Percentiles rank a stretch among this genome's conserved stretches.
phyloP scores from a whole-genome alignment of 2,113 vertebrate genomes.

The Dipodomys ordii region DNA sequence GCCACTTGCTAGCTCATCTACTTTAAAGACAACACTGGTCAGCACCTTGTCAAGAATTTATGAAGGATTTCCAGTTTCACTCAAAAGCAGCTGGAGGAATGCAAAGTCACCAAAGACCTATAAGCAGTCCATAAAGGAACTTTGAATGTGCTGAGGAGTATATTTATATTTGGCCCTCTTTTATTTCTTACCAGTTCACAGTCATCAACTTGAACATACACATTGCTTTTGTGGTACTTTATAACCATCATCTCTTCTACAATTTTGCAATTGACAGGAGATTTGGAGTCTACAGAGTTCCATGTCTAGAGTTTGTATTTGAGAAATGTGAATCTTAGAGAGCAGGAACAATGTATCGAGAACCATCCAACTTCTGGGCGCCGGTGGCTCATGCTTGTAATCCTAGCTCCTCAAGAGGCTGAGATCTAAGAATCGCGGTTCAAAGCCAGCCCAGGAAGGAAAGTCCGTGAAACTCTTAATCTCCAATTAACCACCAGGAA shows the following conservation, averaged over 20 bases:
- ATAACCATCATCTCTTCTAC: background rate
- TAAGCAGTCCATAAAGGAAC: background rate
- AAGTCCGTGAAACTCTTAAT: too few species aligned
- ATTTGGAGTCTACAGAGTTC: background rate
- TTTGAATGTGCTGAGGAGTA: background rate
- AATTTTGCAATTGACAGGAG: background rate
- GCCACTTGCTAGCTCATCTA: background rate
- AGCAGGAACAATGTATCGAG: background rate
- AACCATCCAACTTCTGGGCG: background rate
- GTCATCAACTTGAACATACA: background rate
- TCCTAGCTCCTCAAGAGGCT: too few species aligned
- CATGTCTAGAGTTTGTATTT: background rate
- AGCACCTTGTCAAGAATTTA: conserved; percentile 41
- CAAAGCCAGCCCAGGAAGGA: too few species aligned
- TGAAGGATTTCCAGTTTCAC: conserved; percentile 32
- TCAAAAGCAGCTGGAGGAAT: conserved; percentile 21
- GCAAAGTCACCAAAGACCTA: background rate
- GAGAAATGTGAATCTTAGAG: background rate
- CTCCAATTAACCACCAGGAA: too few species aligned
- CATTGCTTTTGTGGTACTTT: background rate
- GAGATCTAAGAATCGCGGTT: too few species aligned
- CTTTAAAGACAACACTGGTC: background rate
- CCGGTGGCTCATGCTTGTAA: too few species aligned
- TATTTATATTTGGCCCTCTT: conserved; percentile 17
- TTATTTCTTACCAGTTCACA: background rate